These are phyloP conservation scores for Clupea harengus DNA, from an alignment of 2,113 vertebrate species.

Conservation along the genomic window DNA sequence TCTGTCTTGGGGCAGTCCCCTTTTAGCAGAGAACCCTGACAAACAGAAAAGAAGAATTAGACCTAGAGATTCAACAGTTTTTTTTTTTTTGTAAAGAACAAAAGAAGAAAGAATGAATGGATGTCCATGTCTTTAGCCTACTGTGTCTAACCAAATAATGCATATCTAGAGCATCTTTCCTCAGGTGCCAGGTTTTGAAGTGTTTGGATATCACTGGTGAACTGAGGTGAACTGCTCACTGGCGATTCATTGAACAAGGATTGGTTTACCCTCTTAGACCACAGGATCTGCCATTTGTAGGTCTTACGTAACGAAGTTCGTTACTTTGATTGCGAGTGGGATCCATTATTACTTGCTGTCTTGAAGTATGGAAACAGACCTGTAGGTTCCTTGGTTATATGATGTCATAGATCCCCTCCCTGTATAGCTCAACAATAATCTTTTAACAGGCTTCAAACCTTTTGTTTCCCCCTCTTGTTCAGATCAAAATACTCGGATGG, in stretches of 20 bases:
- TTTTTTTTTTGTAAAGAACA: background rate
- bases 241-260: background rate
- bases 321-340: background rate
- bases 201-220: too few relatives aligned
- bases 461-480: background rate
- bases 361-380: background rate
- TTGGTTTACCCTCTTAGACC: too few relatives aligned
- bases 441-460: background rate
- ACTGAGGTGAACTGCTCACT: background rate
- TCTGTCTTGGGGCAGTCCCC: background rate
- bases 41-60: background rate
- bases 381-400: background rate
- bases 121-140: background rate
- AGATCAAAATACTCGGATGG: background rate
- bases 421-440: too few relatives aligned
- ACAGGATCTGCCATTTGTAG: too few relatives aligned
- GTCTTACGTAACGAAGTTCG: background rate
- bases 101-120: background rate
- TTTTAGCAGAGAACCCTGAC: background rate
- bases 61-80: background rate
- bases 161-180: too few relatives aligned
- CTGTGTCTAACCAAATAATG: background rate
- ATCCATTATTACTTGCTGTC: background rate
- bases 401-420: background rate
- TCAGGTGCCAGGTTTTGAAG: too few relatives aligned